phyloP scores from a whole-genome alignment of 2,113 vertebrate genomes.

The Bos indicus region DNA sequence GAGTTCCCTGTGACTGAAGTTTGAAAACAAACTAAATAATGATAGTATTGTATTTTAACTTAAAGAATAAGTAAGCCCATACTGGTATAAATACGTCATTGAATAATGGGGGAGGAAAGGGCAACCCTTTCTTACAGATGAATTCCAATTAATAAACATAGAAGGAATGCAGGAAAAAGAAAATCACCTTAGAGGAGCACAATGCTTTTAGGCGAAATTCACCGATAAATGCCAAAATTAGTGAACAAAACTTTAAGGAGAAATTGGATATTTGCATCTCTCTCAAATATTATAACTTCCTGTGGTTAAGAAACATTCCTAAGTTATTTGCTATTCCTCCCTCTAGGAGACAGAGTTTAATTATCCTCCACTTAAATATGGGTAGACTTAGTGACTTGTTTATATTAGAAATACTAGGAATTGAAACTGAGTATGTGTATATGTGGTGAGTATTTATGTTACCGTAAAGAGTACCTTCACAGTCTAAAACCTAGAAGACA shows the following conservation, averaged over 20 bases:
- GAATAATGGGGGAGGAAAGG: background rate
- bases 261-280: background rate
- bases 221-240: background rate
- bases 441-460: background rate
- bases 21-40: background rate
- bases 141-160: slow-evolving; percentile 8
- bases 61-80: background rate
- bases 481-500: background rate
- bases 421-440: background rate
- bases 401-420: background rate
- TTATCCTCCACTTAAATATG: background rate
- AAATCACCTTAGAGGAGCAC: background rate
- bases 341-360: background rate
- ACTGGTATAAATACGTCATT: background rate
- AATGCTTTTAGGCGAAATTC: background rate
- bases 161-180: background rate
- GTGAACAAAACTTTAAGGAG: background rate
- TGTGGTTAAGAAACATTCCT: background rate
- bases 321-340: background rate
- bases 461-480: background rate
- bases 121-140: background rate
- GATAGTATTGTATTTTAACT: background rate
- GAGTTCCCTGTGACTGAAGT: background rate
- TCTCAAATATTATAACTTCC: background rate
- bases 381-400: background rate